Conservation (phyloP, 2,888 invertebrate genomes). For the Orchesella flavescens region DNA sequence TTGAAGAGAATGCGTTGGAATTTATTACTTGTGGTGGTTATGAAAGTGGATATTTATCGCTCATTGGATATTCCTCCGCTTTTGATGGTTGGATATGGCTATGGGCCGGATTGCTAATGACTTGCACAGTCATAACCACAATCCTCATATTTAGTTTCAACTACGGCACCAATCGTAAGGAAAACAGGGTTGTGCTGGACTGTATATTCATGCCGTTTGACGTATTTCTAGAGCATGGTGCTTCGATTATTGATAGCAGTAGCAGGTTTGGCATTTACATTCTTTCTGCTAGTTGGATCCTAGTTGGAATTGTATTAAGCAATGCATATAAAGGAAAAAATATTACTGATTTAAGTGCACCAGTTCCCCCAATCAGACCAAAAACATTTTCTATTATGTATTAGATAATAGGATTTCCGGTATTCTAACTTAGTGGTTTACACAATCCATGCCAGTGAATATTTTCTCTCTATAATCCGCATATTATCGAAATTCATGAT, state of each 20-base stretch:
- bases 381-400: no score
- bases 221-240: neutral
- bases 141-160: neutral
- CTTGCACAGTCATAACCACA: no score
- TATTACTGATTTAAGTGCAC: neutral
- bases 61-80: constrained; percentile 14
- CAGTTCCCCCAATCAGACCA: neutral
- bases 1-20: neutral
- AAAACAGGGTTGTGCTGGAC: neutral
- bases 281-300: neutral
- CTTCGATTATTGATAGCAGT: no score
- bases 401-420: no score
- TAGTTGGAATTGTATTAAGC: neutral
- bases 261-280: no score
- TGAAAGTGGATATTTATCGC: neutral
- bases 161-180: neutral
- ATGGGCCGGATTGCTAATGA: neutral
- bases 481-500: no score
- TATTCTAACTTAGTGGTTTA: no score
- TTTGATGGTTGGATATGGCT: constrained; percentile 26
- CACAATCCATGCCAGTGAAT: no score
- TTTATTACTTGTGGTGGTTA: constrained; percentile 27
- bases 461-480: no score
- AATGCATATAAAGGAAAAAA: neutral
- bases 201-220: neutral